Evolutionary conservation across 2,888 invertebrate genomes (phyloP).

Genomic region (Synanthedon tipuliformis): DNA sequence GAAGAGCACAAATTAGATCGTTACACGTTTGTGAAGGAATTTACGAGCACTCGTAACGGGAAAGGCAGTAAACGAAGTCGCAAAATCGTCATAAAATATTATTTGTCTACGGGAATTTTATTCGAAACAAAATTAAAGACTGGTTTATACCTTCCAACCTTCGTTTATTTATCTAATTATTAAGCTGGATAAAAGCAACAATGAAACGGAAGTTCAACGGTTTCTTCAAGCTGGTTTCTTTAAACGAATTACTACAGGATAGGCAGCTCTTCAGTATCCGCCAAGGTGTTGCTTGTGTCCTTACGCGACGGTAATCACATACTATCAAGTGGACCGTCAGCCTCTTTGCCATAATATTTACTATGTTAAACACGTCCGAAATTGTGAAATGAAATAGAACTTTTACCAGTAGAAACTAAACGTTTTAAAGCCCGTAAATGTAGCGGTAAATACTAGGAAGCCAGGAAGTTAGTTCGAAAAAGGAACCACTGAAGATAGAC

Average conservation of each 20-base stretch:
- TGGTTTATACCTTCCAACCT: not conserved
- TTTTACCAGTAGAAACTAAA: not conserved
- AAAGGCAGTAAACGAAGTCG: conserved; percentile 11
- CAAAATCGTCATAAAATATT: conserved; percentile 13
- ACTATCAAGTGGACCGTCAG: too few species aligned
- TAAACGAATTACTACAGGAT: too few species aligned
- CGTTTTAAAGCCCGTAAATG: not conserved
- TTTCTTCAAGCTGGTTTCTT: too few species aligned
- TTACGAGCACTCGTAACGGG: conserved; percentile 9
- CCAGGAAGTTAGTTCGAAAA: not conserved
- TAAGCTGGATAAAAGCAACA: not conserved
- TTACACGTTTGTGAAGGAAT: conserved; percentile 8
- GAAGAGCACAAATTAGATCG: conserved; percentile 8
- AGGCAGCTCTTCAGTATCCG: too few species aligned
- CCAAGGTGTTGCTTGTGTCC: too few species aligned
- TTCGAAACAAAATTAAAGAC: conserved; percentile 2
- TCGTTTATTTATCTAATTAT: not conserved
- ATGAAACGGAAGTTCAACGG: not conserved
- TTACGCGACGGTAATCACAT: too few species aligned
- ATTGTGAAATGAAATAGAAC: too few species aligned
- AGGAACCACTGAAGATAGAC: conserved; percentile 5
- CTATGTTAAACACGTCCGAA: too few species aligned
- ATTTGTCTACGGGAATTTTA: conserved; percentile 3
- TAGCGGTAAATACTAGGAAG: not conserved
- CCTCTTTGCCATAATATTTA: too few species aligned